phyloP scores from a whole-genome alignment of 2,797 vertebrate species.

The Ficedula albicollis region DNA sequence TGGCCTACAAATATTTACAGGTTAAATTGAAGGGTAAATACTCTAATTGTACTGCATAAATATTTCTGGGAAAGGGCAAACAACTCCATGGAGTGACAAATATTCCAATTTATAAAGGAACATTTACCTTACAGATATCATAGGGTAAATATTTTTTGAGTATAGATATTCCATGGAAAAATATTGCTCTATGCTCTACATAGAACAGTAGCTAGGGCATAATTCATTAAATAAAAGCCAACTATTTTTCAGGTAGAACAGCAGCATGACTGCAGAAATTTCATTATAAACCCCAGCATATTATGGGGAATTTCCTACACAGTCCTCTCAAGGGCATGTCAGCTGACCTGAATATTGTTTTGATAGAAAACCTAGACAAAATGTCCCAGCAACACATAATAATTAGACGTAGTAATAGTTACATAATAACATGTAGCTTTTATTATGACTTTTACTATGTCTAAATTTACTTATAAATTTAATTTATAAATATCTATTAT shows the following conservation, averaged over 20 bases:
- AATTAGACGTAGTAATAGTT: neutral
- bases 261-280: neutral
- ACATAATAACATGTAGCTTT: neutral
- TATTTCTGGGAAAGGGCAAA: conserved; percentile 14
- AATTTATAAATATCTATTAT: neutral
- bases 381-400: neutral
- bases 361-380: neutral
- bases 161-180: conserved; percentile 3
- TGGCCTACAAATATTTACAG: conserved; percentile 48
- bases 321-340: neutral
- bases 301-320: neutral
- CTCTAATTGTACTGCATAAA: neutral
- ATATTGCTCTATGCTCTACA: neutral
- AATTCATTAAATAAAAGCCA: neutral
- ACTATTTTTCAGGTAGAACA: neutral
- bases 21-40: conserved; percentile 58
- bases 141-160: conserved; percentile 29
- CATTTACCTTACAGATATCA: conserved; percentile 27
- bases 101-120: neutral
- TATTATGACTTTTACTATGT: no score
- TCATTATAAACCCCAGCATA: neutral
- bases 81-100: neutral
- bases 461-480: neutral
- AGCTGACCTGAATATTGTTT: neutral
- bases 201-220: neutral